Base-by-base conservation (phyloP, 2,113 vertebrate genomes). In the Thunnus thynnus region DNA sequence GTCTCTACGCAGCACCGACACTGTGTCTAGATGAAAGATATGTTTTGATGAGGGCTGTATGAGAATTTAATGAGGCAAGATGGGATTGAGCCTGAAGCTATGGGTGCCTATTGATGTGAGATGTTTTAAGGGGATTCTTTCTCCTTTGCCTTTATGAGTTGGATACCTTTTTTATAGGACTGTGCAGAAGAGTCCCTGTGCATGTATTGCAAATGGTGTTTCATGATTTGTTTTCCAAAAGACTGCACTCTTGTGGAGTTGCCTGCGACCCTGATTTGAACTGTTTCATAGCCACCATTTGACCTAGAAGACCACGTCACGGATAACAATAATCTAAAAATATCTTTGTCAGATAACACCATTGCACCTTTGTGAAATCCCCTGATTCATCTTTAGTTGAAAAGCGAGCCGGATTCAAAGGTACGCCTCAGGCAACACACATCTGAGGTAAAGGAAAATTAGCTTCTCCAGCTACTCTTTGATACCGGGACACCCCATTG, bases 61-160 rank as follows among this genome's bases (percentile, higher is more conserved):
- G 83, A 91, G 91, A 93, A 93, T 93, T 94, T 94, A 94, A 94
- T 94, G 93, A 93, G 85, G 91, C 84, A 85, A 89, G 87, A 93
- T 92, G 82, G 85, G 72, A 85, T 88, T 68, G 69, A 74, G 92
- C 90, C 92, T 77, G 57, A 74, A 91, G 91, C 90, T 63, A 86
- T 60, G 72, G 78, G 72, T 1, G 51, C 73, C 84, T 86, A 88
- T 79, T 89, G 91, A 89, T 92, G 83, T 74, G 66, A 80, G 62
- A 88, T 83, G 90, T 88, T 94, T 93, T 90, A 85, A 89, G 87
- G 89, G 84, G 83, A 89, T 87, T 93, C 89, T 81, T 88, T 80
- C 72, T 76, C 41, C 63, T 93, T 85, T 82, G 60, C 67, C 55
- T 72, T 88, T 73, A 84, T 89, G 60, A 76, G 79, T 63, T 80